phyloP scores from a whole-genome alignment of 2,888 invertebrate genomes.

The Ceriagrion tenellum region DNA sequence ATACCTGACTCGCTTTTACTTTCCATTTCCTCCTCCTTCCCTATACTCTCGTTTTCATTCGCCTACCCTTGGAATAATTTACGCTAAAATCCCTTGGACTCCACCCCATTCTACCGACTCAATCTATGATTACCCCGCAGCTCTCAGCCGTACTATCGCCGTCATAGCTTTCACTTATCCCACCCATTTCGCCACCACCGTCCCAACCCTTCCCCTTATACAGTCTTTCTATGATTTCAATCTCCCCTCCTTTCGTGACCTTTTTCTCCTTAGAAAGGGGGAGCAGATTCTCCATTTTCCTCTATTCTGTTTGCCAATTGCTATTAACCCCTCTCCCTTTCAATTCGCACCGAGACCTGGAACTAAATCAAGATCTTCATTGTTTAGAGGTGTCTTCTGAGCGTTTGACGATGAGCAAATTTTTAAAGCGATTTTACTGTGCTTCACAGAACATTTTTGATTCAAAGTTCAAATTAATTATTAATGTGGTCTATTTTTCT shows the following conservation, averaged over 20 bases:
- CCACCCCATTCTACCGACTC: background rate
- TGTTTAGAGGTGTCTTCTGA: background rate
- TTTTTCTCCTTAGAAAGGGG: background rate
- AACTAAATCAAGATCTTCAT: background rate
- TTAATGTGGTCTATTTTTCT: too few species aligned
- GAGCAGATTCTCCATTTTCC: background rate
- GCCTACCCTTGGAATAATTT: background rate
- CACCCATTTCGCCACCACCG: too few species aligned
- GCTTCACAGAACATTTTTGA: too few species aligned
- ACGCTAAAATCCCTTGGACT: background rate
- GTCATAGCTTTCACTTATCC: background rate
- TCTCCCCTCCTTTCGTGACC: background rate
- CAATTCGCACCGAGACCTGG: background rate
- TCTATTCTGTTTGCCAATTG: background rate
- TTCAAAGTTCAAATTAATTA: too few species aligned
- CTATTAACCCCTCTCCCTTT: background rate
- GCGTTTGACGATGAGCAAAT: too few species aligned
- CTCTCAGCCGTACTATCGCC: background rate
- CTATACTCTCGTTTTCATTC: background rate
- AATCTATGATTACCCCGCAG: background rate
- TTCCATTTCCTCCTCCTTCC: background rate
- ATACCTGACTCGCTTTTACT: background rate
- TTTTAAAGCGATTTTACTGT: too few species aligned
- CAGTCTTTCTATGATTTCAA: background rate
- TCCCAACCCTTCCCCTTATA: too few species aligned